Conservation (phyloP, 2,113 vertebrate species). For the Podilymbus podiceps region DNA sequence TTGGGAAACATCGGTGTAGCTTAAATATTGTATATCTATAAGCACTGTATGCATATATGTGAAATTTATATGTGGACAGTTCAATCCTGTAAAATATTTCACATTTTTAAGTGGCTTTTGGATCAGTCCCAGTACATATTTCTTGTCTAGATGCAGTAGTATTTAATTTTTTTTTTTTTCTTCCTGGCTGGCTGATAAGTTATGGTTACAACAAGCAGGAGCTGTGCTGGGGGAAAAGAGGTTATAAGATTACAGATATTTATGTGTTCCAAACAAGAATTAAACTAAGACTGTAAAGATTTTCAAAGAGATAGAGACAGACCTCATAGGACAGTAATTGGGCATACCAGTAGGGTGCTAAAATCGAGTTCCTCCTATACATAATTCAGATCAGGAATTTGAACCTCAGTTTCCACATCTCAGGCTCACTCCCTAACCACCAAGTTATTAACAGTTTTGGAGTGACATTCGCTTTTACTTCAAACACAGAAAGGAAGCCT, state of each 20-base stretch:
- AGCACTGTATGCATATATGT: neutral
- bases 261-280: neutral
- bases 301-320: neutral
- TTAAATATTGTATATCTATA: neutral
- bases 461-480: neutral
- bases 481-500: no score
- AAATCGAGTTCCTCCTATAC: neutral
- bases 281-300: neutral
- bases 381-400: neutral
- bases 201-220: neutral
- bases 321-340: neutral
- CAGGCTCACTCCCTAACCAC: neutral
- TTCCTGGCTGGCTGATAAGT: neutral
- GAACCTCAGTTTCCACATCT: neutral
- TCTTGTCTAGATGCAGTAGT: neutral
- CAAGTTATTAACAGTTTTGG: neutral
- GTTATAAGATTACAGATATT: constrained; percentile 13
- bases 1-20: neutral
- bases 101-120: neutral
- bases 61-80: neutral
- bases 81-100: neutral
- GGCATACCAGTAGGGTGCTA: neutral
- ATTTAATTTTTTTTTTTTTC: neutral
- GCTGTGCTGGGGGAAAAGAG: neutral
- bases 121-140: neutral